A percentile compares a stretch with the other conserved stretches of the same genome.
These are phyloP conservation scores for Chrysotoxum bicinctum DNA, from an alignment of 2,888 invertebrate species.

Conservation along the genomic window DNA sequence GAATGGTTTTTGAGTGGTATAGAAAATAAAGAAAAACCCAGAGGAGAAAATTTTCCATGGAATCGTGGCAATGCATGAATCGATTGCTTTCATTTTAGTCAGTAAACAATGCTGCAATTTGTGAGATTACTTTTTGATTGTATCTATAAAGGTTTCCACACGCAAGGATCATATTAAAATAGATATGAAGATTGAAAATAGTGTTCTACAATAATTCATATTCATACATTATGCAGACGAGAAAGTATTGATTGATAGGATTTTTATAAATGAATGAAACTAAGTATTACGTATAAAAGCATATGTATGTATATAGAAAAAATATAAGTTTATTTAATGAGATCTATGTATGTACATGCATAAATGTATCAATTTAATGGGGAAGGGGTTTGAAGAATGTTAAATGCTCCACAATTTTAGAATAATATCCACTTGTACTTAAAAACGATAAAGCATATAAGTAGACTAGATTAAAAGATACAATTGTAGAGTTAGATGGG, in stretches of 20 bases:
- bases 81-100: constrained; percentile 64
- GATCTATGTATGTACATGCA: no score
- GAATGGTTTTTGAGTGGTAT: constrained; percentile 38
- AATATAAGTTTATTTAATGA: no score
- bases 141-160: constrained; percentile 34
- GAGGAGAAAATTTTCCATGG: background rate
- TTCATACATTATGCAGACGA: background rate
- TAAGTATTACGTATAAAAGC: no score
- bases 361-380: no score
- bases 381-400: no score
- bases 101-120: constrained; percentile 65
- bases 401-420: no score
- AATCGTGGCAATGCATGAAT: constrained; percentile 61
- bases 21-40: background rate
- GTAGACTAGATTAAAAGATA: no score
- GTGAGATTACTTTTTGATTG: constrained; percentile 68
- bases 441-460: no score
- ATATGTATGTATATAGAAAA: no score
- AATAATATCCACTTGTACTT: no score
- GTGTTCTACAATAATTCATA: background rate
- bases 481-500: no score
- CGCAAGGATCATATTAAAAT: constrained; percentile 25
- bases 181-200: constrained; percentile 30
- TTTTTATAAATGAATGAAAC: background rate
- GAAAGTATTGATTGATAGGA: background rate